These are phyloP conservation scores for Ctenoplectra terminalis DNA, from an alignment of 1,140 invertebrate genomes.

Conservation along the genomic window DNA sequence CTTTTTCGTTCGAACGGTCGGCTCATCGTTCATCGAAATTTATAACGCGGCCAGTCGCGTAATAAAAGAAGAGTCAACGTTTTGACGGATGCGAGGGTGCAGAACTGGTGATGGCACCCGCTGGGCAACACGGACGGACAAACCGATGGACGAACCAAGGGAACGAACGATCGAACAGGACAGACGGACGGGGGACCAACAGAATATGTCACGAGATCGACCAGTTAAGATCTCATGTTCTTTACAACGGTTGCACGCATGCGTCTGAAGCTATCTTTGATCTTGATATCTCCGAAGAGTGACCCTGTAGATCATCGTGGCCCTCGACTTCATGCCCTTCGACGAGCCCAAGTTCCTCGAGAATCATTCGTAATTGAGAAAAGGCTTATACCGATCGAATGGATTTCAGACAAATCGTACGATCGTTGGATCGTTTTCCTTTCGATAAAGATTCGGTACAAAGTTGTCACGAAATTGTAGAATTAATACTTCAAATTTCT, in stretches of 20 bases:
- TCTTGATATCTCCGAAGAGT: constrained; percentile 71
- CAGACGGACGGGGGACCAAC: constrained; percentile 66
- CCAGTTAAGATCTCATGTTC: constrained; percentile 79
- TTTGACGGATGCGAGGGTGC: constrained; percentile 80
- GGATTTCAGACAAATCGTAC: no score
- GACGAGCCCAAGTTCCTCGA: neutral
- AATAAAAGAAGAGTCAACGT: constrained; percentile 70
- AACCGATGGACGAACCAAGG: constrained; percentile 68
- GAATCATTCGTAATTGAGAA: constrained; percentile 27
- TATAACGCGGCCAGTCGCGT: constrained; percentile 62
- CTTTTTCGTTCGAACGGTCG: constrained; percentile 23
- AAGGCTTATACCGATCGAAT: neutral
- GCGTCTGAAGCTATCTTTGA: constrained; percentile 71
- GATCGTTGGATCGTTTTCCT: no score
- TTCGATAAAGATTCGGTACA: no score
- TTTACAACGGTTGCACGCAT: constrained; percentile 68
- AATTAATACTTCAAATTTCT: no score
- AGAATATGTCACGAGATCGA: constrained; percentile 74
- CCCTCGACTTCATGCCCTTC: constrained; percentile 54
- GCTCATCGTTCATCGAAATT: constrained; percentile 62
- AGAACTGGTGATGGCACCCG: constrained; percentile 79
- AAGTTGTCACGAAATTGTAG: no score
- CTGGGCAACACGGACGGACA: constrained; percentile 76
- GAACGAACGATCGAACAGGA: constrained; percentile 60
- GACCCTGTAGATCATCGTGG: constrained; percentile 69